Evolutionary conservation across 2,113 vertebrate species (phyloP), one percentile per base, ranked within the genome.

Genomic region (Asarcornis scutulata): DNA sequence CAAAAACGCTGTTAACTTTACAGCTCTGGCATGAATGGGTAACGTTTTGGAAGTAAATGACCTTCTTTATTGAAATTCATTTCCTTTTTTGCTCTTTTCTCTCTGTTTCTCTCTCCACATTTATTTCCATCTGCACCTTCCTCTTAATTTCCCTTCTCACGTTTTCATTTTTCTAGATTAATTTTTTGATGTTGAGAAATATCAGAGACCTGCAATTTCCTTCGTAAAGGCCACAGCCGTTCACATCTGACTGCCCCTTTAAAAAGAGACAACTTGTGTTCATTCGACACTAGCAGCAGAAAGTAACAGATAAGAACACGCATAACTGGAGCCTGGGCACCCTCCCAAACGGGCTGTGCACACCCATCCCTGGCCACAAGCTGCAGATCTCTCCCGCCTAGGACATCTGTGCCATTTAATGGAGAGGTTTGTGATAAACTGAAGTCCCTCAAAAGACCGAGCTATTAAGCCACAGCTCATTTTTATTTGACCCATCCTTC

Each of bases 221-320:
- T 52, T 63, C 22, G 27, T 32, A 59, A 81, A 85, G 25, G 56
- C 68, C 88, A 83, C 7, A 9, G 59, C 23, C 7, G 0, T 66
- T 73, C 6, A 2, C 59, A 52, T 17, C 13, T 6, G 40, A 63
- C 44, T 72, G 31, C n/a, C 60, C 26, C 69, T 87, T 94, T 92
- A 55, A 83, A 84, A 84, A 75, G 17, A 74, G 86, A 77, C 48
- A 88, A 75, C 58, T 50, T 63, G 29, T 78, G 56, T 55, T 96
- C 66, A 76, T 92, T 67, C 79, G 83, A 73, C 66, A 68, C 76
- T 9, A 13, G 46, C 58, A 90, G 84, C 92, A 93, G 82, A 84
- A 55, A 60, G 50, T 36, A 72, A 55, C 27, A 86, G 93, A 95
- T 92, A 96, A 92, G 79, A 90, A 52, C 13, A 13, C 2, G 42